phyloP scores from a whole-genome alignment of 2,888 invertebrate genomes.

The Odontocolon sp. region DNA sequence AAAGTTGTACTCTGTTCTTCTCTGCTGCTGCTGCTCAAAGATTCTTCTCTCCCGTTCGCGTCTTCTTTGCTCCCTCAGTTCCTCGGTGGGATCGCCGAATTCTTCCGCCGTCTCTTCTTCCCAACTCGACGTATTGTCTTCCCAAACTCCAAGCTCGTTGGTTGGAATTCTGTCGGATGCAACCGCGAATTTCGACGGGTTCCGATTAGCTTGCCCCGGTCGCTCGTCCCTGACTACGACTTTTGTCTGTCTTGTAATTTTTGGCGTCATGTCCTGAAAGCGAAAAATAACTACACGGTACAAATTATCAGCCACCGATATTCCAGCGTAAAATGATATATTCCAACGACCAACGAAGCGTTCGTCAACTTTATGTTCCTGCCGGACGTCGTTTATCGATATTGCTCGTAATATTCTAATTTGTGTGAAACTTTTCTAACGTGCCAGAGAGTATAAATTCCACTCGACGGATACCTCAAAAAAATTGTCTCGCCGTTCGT shows the following conservation, averaged over 20 bases:
- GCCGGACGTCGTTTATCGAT: too few relatives aligned
- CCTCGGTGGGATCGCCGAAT: constrained; percentile 72
- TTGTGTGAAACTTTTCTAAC: background rate
- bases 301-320: too few relatives aligned
- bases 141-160: constrained; percentile 83
- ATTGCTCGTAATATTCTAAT: too few relatives aligned
- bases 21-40: constrained; percentile 76
- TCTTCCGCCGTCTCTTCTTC: constrained; percentile 80
- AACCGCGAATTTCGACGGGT: constrained; percentile 81
- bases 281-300: background rate
- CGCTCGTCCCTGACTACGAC: constrained; percentile 81
- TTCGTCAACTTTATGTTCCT: too few relatives aligned
- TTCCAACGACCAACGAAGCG: too few relatives aligned
- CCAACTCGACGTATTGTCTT: constrained; percentile 82
- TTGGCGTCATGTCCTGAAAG: constrained; percentile 84
- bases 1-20: constrained; percentile 70
- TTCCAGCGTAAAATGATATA: too few relatives aligned
- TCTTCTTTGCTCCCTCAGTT: constrained; percentile 73
- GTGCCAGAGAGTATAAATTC: too few relatives aligned
- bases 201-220: constrained; percentile 67
- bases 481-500: constrained; percentile 82
- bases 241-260: constrained; percentile 84
- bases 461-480: constrained; percentile 84
- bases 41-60: constrained; percentile 74
- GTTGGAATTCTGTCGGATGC: constrained; percentile 81